A percentile compares a stretch with the other conserved stretches of the same genome.
phyloP scores from a whole-genome alignment of 1,140 invertebrate species.

The Leptopilina clavipes region DNA sequence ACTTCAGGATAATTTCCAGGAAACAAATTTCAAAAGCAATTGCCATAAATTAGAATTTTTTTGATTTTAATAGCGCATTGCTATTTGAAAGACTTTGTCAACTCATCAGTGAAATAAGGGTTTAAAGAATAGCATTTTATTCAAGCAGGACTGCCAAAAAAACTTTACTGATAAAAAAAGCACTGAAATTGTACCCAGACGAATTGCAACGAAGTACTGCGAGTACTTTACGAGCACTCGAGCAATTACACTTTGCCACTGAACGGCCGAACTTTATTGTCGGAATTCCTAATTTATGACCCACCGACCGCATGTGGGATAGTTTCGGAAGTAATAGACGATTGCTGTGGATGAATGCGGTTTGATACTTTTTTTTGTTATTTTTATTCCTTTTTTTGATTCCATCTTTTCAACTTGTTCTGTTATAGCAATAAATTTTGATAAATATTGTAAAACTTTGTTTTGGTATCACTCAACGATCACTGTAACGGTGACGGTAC shows the following conservation, averaged over 20 bases:
- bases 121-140: conserved; percentile 38
- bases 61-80: not conserved
- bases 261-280: conserved; percentile 54
- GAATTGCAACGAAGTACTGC: conserved; percentile 51
- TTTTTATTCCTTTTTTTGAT: conserved; percentile 20
- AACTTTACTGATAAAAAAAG: conserved; percentile 43
- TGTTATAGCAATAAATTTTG: not conserved
- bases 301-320: conserved; percentile 40
- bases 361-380: conserved; percentile 2
- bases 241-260: conserved; percentile 56
- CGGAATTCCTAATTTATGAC: conserved; percentile 55
- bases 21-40: too few relatives aligned
- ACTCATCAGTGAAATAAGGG: not conserved
- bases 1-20: too few relatives aligned
- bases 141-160: conserved; percentile 26
- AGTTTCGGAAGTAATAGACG: conserved; percentile 45
- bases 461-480: too few relatives aligned
- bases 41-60: too few relatives aligned
- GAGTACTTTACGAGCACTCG: conserved; percentile 55
- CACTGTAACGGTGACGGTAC: too few relatives aligned
- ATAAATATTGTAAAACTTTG: not conserved
- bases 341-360: conserved; percentile 35
- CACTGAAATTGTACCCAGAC: conserved; percentile 39
- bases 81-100: not conserved
- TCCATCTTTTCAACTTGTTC: not conserved